Evolutionary conservation across 2,797 vertebrate species (phyloP), one percentile per base, ranked within the genome.

Genomic region (Myotis planiceps): DNA sequence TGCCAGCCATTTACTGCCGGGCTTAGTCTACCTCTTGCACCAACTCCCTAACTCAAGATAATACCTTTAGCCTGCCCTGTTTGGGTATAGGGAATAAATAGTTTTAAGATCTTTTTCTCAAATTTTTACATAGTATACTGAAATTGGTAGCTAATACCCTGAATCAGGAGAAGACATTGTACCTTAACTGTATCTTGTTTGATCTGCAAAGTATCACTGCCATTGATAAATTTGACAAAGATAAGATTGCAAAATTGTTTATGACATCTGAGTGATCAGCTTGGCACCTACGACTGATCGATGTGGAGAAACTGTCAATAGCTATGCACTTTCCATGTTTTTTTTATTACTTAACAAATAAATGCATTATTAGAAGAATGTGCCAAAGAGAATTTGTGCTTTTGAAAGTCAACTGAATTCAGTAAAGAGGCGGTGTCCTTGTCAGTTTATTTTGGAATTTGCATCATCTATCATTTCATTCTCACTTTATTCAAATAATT

Each of bases 361-460:
- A 60, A 76, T 27, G 34, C 14, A 69, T 90, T 75, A 65, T 27
- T 51, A 51, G 19, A 39, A 75, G 47, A 81, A 79, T 66, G 69
- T 49, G 60, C 76, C 69, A 84, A 65, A 93, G 76, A 53, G 45
- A 91, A 81, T 92, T 85, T 79, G 66, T 75, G 29, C 53, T 95
- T 86, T 80, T 45, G 47, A 49, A 91, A 93, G 88, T 88, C 69
- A 90, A 42, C 8, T 86, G 25, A 88, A 18, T 53, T 86, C 53
- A 79, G 16, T 45, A 39, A 88, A 63, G 74, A 92, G 49, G 6
- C 29, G 10, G 39, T 63, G 10, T 87, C 71, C 87, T 65, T 53
- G 21, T 76, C 66, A 12, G 32, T 49, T 88, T 94, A 37, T 60
- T 78, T 91, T 49, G 79, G 53, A 6, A n/a, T 79, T 78, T 74